Conservation (phyloP, 2,113 vertebrate genomes). For the Struthidea cinerea region DNA sequence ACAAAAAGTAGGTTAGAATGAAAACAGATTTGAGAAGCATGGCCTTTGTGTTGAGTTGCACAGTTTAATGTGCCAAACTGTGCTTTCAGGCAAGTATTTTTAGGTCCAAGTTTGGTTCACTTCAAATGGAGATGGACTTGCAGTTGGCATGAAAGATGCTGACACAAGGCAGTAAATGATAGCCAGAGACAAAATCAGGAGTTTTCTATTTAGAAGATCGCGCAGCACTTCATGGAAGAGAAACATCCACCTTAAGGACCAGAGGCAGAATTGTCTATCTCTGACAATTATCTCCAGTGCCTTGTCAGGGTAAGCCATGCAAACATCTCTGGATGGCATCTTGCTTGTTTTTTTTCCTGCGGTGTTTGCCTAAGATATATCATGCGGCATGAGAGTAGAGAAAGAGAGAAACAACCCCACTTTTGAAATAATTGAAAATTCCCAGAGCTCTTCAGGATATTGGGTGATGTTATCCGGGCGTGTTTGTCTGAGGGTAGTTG, state of each 20-base stretch:
- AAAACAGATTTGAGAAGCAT: background rate
- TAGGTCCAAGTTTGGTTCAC: background rate
- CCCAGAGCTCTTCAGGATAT: background rate
- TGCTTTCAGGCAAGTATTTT: background rate
- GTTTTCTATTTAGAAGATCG: background rate
- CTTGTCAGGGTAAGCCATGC: background rate
- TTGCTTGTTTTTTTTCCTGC: background rate
- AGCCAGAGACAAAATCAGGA: background rate
- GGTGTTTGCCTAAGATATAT: background rate
- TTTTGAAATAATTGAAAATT: background rate
- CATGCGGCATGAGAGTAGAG: background rate
- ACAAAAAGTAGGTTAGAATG: background rate
- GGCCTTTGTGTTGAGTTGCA: background rate
- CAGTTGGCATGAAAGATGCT: background rate
- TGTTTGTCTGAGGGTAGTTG: background rate
- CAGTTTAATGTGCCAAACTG: background rate
- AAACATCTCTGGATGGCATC: background rate
- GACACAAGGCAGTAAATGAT: background rate
- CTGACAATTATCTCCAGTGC: background rate
- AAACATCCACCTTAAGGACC: background rate
- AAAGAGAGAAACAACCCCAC: background rate
- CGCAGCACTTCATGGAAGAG: background rate
- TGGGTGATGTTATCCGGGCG: constrained; percentile 16
- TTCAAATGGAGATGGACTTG: background rate
- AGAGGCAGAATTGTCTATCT: background rate